These are phyloP conservation scores for Zhuqinia jingwanae DNA, from an alignment of 2,888 invertebrate species.

Conservation along the genomic window DNA sequence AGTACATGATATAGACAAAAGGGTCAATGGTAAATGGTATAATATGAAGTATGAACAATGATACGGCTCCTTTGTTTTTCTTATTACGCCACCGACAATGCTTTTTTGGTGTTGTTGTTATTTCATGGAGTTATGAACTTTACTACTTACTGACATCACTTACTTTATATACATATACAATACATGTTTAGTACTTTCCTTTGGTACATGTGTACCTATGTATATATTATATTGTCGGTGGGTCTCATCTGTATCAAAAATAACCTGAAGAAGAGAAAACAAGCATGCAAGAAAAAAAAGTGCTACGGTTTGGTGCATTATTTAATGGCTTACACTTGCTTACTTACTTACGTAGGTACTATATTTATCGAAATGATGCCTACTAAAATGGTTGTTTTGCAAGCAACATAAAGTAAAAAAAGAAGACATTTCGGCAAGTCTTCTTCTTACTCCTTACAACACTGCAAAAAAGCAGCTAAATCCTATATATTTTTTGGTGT, in stretches of 20 bases:
- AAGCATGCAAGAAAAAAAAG: constrained; percentile 51
- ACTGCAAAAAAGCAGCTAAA: not conserved
- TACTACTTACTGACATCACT: constrained; percentile 60
- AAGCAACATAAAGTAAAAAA: constrained; percentile 4
- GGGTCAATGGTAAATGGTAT: too few relatives aligned
- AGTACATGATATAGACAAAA: not conserved
- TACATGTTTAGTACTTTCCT: too few relatives aligned
- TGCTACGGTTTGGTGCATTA: constrained; percentile 72
- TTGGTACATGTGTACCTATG: too few relatives aligned
- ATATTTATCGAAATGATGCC: constrained; percentile 50
- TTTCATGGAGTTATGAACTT: constrained; percentile 72
- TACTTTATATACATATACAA: constrained; percentile 6
- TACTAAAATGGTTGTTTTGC: constrained; percentile 60
- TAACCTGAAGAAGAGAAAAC: constrained; percentile 29
- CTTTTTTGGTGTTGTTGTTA: constrained; percentile 64
- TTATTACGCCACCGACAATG: constrained; percentile 44
- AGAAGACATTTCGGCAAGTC: constrained; percentile 13
- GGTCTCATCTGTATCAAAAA: not conserved
- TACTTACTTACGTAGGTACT: too few relatives aligned
- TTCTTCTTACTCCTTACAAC: too few relatives aligned
- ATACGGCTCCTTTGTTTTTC: constrained; percentile 34
- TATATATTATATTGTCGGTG: too few relatives aligned
- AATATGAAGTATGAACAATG: constrained; percentile 24
- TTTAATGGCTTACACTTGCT: constrained; percentile 72
- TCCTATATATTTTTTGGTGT: not conserved